Percentiles rank a stretch among this genome's conserved stretches.
These are phyloP conservation scores for Octopus bimaculoides DNA, from an alignment of 1,140 invertebrate genomes.

Conservation along the genomic window DNA sequence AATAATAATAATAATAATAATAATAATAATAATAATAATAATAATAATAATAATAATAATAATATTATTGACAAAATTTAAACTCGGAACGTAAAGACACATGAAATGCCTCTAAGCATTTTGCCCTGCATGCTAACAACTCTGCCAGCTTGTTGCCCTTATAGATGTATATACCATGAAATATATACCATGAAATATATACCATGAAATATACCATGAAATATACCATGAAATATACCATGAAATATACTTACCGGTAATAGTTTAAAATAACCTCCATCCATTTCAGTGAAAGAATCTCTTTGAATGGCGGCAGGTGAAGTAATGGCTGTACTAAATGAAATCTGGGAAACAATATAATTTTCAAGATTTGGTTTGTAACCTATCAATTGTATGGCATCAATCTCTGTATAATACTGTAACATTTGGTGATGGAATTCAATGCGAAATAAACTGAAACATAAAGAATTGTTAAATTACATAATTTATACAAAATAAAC, in stretches of 20 bases:
- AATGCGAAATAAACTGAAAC: slow-evolving; percentile 66
- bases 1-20: neutral
- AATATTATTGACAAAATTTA: too few species aligned
- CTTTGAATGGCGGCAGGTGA: neutral
- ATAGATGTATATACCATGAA: too few species aligned
- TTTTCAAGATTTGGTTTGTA: slow-evolving; percentile 24
- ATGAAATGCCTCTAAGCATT: too few species aligned
- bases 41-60: neutral
- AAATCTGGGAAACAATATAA: neutral
- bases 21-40: neutral
- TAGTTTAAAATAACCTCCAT: slow-evolving; percentile 40
- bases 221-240: too few species aligned
- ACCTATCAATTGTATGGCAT: slow-evolving; percentile 76
- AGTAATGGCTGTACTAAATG: neutral
- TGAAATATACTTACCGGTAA: slow-evolving; percentile 35
- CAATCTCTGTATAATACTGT: slow-evolving; percentile 85
- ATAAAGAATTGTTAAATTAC: neutral
- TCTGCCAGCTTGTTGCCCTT: too few species aligned
- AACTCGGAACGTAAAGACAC: too few species aligned
- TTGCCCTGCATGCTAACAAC: too few species aligned
- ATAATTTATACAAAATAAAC: too few species aligned
- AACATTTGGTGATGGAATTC: slow-evolving; percentile 80
- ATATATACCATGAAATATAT: too few species aligned
- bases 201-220: too few species aligned
- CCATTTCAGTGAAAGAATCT: slow-evolving; percentile 5